Conservation (phyloP, 2,113 vertebrate genomes). For the Sisor rabdophorus region DNA sequence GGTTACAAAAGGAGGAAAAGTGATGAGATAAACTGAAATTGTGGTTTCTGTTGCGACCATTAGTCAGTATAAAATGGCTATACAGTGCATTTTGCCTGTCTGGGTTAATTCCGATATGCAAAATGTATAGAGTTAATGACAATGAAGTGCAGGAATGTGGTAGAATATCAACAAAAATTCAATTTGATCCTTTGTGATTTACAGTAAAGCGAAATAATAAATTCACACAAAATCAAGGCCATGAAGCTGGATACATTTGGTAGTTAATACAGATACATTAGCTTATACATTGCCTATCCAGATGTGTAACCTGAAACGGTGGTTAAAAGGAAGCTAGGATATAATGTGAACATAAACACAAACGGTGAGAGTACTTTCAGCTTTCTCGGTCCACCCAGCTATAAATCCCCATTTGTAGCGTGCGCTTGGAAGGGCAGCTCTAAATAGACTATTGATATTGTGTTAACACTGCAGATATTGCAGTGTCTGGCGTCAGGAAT, state of each 20-base stretch:
- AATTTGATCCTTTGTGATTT: neutral
- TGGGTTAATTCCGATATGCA: neutral
- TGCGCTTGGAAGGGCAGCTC: slow-evolving; percentile 61
- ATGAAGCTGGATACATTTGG: neutral
- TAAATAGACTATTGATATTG: slow-evolving; percentile 67
- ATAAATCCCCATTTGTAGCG: slow-evolving; percentile 65
- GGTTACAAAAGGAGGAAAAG: neutral
- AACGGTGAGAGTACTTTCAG: slow-evolving; percentile 26
- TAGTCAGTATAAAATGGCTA: neutral
- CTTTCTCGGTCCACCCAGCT: slow-evolving; percentile 24
- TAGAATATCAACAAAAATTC: neutral
- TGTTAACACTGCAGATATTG: slow-evolving; percentile 56
- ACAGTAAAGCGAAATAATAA: neutral
- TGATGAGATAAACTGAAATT: slow-evolving; percentile 5
- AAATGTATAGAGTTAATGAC: neutral
- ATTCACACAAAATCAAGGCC: neutral
- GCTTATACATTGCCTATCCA: neutral
- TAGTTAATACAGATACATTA: slow-evolving; percentile 12
- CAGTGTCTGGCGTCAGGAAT: slow-evolving; percentile 58
- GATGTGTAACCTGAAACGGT: slow-evolving; percentile 19
- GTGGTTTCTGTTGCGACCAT: slow-evolving; percentile 12
- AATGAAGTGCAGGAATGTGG: neutral
- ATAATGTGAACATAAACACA: slow-evolving; percentile 27
- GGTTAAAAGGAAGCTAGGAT: neutral
- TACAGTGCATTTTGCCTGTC: neutral